phyloP scores from a whole-genome alignment of 2,888 invertebrate genomes.

The Branchipolynoe longqiensis region DNA sequence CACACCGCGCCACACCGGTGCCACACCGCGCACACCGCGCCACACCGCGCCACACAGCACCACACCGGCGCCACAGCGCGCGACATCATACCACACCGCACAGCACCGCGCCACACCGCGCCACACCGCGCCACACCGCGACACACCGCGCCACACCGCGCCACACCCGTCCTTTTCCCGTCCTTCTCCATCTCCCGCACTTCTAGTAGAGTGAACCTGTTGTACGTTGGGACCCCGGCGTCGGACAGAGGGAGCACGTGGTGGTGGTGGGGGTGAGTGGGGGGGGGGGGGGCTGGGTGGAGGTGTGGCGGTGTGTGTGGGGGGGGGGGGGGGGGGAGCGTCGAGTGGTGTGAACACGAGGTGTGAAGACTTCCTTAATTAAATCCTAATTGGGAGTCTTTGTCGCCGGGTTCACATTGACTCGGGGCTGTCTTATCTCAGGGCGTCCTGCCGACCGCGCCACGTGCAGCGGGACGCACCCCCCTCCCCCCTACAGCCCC shows the following conservation, averaged over 20 bases:
- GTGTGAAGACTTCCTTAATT: slow-evolving; percentile 17
- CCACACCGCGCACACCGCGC: no score
- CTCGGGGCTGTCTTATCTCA: background rate
- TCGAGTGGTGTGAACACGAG: background rate
- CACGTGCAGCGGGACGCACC: background rate
- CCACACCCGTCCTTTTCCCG: no score
- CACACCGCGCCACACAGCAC: no score
- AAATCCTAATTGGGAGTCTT: slow-evolving; percentile 50
- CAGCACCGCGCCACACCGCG: no score
- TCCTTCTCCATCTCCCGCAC: no score
- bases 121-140: no score
- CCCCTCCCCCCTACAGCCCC: no score
- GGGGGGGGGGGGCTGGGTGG: background rate
- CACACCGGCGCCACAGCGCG: no score
- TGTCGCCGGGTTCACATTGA: background rate
- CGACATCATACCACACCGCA: no score
- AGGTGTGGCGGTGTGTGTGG: background rate
- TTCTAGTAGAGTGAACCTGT: background rate
- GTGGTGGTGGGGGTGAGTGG: background rate
- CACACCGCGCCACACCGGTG: no score
- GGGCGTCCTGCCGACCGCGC: slow-evolving; percentile 12
- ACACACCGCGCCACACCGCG: no score
- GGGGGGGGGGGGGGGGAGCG: background rate
- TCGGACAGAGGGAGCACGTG: background rate
- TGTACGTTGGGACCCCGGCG: background rate